phyloP scores from a whole-genome alignment of 2,113 vertebrate species.

The Dendrocopos noguchii region DNA sequence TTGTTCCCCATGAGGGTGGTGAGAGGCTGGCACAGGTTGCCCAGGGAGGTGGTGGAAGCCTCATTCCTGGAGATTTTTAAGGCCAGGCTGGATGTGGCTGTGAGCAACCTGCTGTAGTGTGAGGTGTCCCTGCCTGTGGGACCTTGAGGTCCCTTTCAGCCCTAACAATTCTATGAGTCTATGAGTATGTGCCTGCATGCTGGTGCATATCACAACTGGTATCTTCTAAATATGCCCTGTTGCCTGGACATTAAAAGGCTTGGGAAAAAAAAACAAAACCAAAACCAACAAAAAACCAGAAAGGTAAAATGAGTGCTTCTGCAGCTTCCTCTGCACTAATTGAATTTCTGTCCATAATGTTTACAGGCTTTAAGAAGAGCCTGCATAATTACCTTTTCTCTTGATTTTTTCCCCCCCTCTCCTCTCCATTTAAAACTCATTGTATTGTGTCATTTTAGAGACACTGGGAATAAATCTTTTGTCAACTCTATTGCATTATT shows the following conservation, averaged over 20 bases:
- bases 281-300: too few species aligned
- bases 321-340: conserved; percentile 54
- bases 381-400: conserved; percentile 65
- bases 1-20: too few species aligned
- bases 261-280: neutral
- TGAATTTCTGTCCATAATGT: conserved; percentile 66
- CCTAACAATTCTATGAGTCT: too few species aligned
- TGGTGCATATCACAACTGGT: neutral
- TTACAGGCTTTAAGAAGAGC: conserved; percentile 57
- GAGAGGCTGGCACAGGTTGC: too few species aligned
- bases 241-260: conserved; percentile 52
- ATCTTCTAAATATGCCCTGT: neutral
- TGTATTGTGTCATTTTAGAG: conserved; percentile 67
- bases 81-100: too few species aligned
- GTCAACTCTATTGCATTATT: conserved; percentile 71
- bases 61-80: too few species aligned
- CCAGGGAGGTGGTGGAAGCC: too few species aligned
- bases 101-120: too few species aligned
- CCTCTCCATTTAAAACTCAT: conserved; percentile 63
- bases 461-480: conserved; percentile 73
- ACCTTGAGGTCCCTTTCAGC: too few species aligned
- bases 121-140: too few species aligned
- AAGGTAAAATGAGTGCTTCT: conserved; percentile 41
- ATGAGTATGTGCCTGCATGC: neutral
- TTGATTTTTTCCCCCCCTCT: conserved; percentile 8